A percentile compares a stretch with the other conserved stretches of the same genome.
These are phyloP conservation scores for Macrophya alboannulata DNA, from an alignment of 2,888 invertebrate species.

Conservation along the genomic window DNA sequence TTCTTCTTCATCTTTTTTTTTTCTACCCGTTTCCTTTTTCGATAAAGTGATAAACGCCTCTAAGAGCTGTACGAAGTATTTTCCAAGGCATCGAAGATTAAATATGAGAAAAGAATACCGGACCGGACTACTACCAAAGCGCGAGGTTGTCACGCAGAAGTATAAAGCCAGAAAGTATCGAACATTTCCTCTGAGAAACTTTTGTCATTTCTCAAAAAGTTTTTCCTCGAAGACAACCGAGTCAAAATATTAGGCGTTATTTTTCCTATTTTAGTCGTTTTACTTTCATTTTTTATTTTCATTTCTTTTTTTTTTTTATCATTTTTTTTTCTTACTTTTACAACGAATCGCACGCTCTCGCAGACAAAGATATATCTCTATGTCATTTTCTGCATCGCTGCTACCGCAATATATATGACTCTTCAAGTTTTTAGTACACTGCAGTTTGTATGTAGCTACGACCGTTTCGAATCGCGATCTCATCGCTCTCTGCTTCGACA, in stretches of 20 bases:
- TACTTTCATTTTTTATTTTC: no score
- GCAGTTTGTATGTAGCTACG: background rate
- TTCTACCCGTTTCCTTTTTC: background rate
- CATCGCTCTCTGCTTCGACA: background rate
- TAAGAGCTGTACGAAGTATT: background rate
- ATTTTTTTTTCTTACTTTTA: background rate
- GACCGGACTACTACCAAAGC: background rate
- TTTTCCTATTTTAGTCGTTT: constrained; percentile 18
- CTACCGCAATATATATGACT: constrained; percentile 8
- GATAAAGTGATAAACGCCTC: constrained; percentile 19
- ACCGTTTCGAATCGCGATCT: constrained; percentile 21
- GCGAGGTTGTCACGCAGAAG: constrained; percentile 4
- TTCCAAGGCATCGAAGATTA: constrained; percentile 2
- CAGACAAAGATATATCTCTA: background rate
- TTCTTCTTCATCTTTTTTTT: background rate
- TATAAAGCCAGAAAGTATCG: constrained; percentile 43
- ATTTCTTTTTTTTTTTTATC: background rate
- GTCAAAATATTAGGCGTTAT: constrained; percentile 50
- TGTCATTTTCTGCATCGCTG: constrained; percentile 37
- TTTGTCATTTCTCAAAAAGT: constrained; percentile 41
- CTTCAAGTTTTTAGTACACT: constrained; percentile 21
- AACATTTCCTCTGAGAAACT: constrained; percentile 37
- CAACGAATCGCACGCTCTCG: background rate
- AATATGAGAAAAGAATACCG: constrained; percentile 36
- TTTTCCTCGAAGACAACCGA: constrained; percentile 17